Conservation (phyloP, 2,888 invertebrate genomes). For the Melinopterus prodromus region DNA sequence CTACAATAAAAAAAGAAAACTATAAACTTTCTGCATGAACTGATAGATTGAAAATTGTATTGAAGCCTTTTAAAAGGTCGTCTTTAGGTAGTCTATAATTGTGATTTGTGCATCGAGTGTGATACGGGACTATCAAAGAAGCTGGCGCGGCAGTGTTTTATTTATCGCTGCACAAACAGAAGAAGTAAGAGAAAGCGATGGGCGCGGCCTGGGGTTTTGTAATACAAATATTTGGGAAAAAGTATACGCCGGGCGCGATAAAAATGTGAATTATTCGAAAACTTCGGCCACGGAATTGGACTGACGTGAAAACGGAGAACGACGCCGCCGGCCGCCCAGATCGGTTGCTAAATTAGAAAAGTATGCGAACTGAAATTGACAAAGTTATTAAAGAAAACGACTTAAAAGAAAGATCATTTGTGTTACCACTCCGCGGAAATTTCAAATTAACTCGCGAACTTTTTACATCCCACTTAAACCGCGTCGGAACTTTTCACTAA, state of each 20-base stretch:
- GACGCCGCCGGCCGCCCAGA: not conserved
- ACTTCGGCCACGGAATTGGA: not conserved
- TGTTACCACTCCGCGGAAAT: not conserved
- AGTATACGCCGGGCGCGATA: not conserved
- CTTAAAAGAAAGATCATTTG: not conserved
- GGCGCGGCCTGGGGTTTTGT: not conserved
- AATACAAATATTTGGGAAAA: not conserved
- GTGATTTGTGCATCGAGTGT: not conserved
- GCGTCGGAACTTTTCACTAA: not conserved
- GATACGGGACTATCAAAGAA: not conserved
- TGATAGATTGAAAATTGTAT: not conserved
- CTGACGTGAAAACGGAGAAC: not conserved
- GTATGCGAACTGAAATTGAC: not conserved
- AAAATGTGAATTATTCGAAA: slow-evolving; percentile 4
- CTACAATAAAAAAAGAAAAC: too few species aligned
- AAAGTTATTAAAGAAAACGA: slow-evolving; percentile 4
- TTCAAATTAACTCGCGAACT: not conserved
- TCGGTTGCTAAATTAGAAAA: slow-evolving; percentile 4
- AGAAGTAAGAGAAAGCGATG: not conserved
- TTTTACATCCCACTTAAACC: slow-evolving; percentile 4
- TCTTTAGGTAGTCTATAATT: not conserved
- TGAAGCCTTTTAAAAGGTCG: not conserved
- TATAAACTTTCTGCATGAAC: too few species aligned
- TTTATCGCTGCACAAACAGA: not conserved
- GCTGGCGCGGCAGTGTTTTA: not conserved